Evolutionary conservation across 2,888 invertebrate species (phyloP), one percentile per base, ranked within the genome.

Genomic region (Tricholauxania praeusta): DNA sequence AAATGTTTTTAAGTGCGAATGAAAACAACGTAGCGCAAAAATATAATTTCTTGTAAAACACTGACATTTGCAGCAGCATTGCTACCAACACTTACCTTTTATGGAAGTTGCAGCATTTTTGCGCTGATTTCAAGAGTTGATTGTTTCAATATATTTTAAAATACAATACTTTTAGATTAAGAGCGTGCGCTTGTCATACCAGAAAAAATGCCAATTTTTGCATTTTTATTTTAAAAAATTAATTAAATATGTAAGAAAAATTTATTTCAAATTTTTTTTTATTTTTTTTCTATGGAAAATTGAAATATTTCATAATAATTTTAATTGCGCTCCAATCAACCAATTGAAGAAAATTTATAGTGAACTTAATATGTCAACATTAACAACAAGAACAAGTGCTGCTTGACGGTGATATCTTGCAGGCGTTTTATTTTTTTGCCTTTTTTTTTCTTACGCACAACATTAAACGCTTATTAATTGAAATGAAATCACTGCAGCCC

Each of bases 321-420:
- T 55, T 12, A 55, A 55, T 19, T 19, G 19, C 22, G 2, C 7
- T 39, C 4, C 39, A 39, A 39, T 39, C 39, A 39, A 39, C 19
- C 15, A 55, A 55, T 55, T 55, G 55, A 17, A 22, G 17, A 55
- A 12, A 55, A 55, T 39, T 55, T 55, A 55, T 55, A 19, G 55
- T 55, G 55, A n/a, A 55, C 55, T 55, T 55, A 55, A 55, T n/a
- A 55, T 17, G 55, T 55, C 55, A 55, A 55, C 55, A n/a, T 3
- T 47, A 63, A 47, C n/a, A 39, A 39, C 48, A 63, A 63, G 10
- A 63, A 63, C 22, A 22, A 39, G 15, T 28, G 15, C 7, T 57
- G 22, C 14, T 57, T 57, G 57, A 28, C 28, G 28, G 12, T 39
- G 39, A 39, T 39, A 39, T 10, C 39, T 39, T 39, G 39, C 39